phyloP scores from a whole-genome alignment of 2,888 invertebrate species.

The Diabrotica balteata region DNA sequence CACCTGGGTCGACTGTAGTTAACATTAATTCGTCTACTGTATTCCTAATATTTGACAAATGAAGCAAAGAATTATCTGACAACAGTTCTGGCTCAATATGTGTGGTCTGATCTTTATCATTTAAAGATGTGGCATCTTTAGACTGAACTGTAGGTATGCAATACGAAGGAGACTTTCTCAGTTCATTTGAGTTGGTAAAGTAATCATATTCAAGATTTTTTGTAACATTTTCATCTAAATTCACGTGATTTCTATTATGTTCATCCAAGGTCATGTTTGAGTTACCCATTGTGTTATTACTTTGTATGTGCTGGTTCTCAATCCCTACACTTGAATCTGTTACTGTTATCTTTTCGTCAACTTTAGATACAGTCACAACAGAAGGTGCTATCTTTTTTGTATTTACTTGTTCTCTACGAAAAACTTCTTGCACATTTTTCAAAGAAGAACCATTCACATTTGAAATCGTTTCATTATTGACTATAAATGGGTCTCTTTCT shows the following conservation, averaged over 20 bases:
- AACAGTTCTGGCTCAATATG: conserved; percentile 40
- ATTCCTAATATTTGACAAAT: conserved; percentile 45
- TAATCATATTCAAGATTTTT: conserved; percentile 1
- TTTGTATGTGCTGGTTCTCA: conserved; percentile 37
- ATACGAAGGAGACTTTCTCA: conserved; percentile 5
- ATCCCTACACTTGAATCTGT: conserved; percentile 15
- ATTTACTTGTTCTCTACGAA: not conserved
- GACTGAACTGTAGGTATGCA: conserved; percentile 16
- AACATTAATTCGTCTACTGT: conserved; percentile 55
- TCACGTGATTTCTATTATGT: not conserved
- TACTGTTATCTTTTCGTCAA: conserved; percentile 3
- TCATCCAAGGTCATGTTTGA: not conserved
- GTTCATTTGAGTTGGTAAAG: conserved; percentile 1
- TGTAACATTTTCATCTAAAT: conserved; percentile 8
- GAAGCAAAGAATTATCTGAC: conserved; percentile 48
- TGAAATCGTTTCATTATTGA: not conserved
- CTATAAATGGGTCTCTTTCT: no score
- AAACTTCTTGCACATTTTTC: not conserved
- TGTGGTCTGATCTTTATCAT: conserved; percentile 18
- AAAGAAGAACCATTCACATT: not conserved
- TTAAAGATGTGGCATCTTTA: conserved; percentile 10
- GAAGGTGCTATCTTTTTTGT: conserved; percentile 2
- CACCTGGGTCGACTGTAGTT: conserved; percentile 49
- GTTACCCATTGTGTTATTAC: not conserved
- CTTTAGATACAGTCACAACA: conserved; percentile 5